Evolutionary conservation across 1,140 invertebrate genomes (phyloP).

Genomic region (Drosophila paulistorum): DNA sequence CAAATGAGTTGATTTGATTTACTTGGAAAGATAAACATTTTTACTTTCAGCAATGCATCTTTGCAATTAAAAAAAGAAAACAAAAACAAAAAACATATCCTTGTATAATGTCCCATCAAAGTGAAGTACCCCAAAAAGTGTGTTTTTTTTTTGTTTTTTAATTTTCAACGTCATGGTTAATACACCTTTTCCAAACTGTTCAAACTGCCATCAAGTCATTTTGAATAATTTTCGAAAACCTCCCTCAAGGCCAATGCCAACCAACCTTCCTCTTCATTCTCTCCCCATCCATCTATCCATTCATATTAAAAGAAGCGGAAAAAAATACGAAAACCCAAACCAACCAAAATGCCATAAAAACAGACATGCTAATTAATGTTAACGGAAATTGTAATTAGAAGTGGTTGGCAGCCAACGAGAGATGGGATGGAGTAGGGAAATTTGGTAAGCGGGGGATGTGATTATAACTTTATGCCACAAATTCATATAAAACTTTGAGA

Average conservation of each 20-base stretch:
- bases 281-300: slow-evolving; percentile 3
- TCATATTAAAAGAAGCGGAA: slow-evolving; percentile 21
- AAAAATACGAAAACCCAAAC: slow-evolving; percentile 2
- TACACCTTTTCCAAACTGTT: slow-evolving; percentile 40
- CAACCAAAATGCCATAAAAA: slow-evolving; percentile 68
- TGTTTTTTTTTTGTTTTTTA: no score
- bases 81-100: no score
- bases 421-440: background rate
- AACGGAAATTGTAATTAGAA: slow-evolving; percentile 79
- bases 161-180: slow-evolving; percentile 10
- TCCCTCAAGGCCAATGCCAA: slow-evolving; percentile 48
- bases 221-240: slow-evolving; percentile 52
- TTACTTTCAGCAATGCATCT: no score
- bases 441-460: slow-evolving; percentile 55
- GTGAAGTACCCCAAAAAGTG: background rate
- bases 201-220: slow-evolving; percentile 36
- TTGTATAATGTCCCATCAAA: background rate
- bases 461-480: slow-evolving; percentile 76
- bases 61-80: no score
- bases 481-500: slow-evolving; percentile 65
- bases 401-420: slow-evolving; percentile 30
- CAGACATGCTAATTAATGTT: slow-evolving; percentile 79
- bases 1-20: no score
- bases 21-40: no score
- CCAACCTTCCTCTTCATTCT: background rate